These are phyloP conservation scores for Drosophila subobscura DNA, from an alignment of 1,140 invertebrate genomes.

Conservation along the genomic window DNA sequence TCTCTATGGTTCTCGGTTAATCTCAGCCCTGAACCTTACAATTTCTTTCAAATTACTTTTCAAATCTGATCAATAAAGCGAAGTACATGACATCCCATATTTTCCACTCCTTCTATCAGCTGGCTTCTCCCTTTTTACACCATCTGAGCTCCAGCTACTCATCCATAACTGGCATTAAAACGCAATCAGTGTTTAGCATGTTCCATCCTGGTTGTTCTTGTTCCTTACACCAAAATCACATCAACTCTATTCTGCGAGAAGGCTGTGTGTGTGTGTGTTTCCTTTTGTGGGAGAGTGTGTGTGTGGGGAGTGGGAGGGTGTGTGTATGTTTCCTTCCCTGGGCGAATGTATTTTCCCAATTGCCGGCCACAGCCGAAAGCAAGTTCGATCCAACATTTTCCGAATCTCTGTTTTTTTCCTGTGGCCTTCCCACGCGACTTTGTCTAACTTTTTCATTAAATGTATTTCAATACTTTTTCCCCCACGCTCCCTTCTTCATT, in stretches of 20 bases:
- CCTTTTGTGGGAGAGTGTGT: neutral
- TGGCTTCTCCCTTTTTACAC: neutral
- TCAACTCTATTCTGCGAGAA: constrained; percentile 52
- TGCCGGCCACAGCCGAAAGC: constrained; percentile 19
- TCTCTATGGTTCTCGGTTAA: too few relatives aligned
- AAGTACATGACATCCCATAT: too few relatives aligned
- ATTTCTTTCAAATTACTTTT: neutral
- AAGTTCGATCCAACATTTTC: constrained; percentile 40
- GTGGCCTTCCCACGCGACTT: constrained; percentile 48
- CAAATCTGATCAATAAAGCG: constrained; percentile 16
- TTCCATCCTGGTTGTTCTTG: constrained; percentile 41
- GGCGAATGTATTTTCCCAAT: constrained; percentile 11
- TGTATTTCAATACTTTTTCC: constrained; percentile 80
- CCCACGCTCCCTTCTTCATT: neutral
- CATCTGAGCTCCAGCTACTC: constrained; percentile 35
- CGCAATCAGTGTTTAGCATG: constrained; percentile 79
- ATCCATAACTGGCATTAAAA: constrained; percentile 79
- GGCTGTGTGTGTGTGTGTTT: constrained; percentile 4
- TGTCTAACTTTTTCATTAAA: constrained; percentile 79
- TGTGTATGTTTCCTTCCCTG: neutral
- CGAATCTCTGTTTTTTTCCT: constrained; percentile 8
- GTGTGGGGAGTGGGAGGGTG: neutral
- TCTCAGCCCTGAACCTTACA: too few relatives aligned
- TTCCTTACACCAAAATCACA: constrained; percentile 75
- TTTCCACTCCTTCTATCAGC: neutral